Evolutionary conservation across 2,797 vertebrate genomes (phyloP), one percentile per base, ranked within the genome.

Genomic region (Gallinago nigripennis): DNA sequence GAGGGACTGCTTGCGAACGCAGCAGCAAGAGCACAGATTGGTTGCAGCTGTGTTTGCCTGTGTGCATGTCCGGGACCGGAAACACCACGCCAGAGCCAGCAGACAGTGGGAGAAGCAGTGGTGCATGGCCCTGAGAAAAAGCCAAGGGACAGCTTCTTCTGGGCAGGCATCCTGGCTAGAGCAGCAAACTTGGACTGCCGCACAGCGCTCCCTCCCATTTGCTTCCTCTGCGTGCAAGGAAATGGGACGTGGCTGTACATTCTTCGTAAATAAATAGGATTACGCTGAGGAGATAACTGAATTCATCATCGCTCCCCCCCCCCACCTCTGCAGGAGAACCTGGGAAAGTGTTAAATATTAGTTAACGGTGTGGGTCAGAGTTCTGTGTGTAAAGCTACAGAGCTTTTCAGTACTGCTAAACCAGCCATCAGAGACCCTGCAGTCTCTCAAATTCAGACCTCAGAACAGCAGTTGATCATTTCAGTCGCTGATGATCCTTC

Each of bases 121-220:
- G 92, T 95, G 92, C 92, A 93, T 71, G 72, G 94, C 92, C 91
- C 94, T 91, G 94, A 96, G 95, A 88, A 86, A 83, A 94, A 95
- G 94, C 94, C 95, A 96, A 95, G 92, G 91, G 95, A 96, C 93
- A 94, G 89, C 89, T 95, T 95, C 95, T 96, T 95, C 92, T 97
- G 95, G 94, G 94, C 94, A 95, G 45, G 92, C 73, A 80, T 95
- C 71, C 93, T 95, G 90, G 78, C 88, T 88, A 39, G 71, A 97
- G 94, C 90, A 92, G 94, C 81, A 81, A 89, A 81, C 94, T 96
- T 96, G 91, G 96, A 88, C 82, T 57, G 91, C 91, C 1, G n/a
- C 25, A 2, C 75, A 39, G 61, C 6, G 28, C 57, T 92, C 86
- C 92, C 94, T 94, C 94, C 94, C 92, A 65, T 95, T 89, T 75